Conservation (phyloP, 2,888 invertebrate species). For the Stictocephala bisonia region DNA sequence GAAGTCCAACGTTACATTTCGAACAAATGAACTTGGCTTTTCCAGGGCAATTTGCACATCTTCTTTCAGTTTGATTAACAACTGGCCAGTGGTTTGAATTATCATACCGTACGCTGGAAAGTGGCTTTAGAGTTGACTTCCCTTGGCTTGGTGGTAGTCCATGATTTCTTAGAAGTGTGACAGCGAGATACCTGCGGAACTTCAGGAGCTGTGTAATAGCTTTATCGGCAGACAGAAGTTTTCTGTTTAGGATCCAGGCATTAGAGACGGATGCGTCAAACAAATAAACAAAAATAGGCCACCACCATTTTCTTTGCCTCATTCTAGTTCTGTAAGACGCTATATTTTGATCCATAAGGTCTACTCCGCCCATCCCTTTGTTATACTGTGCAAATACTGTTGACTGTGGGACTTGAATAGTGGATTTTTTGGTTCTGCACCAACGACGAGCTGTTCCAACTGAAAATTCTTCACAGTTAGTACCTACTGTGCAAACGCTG, state of each 20-base stretch:
- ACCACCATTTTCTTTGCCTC: conserved; percentile 15
- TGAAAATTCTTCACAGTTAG: conserved; percentile 20
- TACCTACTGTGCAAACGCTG: conserved; percentile 31
- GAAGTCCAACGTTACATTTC: conserved; percentile 6
- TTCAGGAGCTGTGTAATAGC: conserved; percentile 1
- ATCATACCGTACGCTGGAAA: background rate
- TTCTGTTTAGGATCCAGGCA: background rate
- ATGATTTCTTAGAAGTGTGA: background rate
- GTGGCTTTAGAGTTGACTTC: background rate
- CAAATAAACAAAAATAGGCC: background rate
- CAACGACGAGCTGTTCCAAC: conserved; percentile 5
- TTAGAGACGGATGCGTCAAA: conserved; percentile 11
- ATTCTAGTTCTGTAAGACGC: conserved; percentile 5
- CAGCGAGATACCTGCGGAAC: background rate
- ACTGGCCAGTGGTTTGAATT: background rate
- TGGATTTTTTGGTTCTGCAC: conserved; percentile 19
- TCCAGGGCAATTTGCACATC: background rate
- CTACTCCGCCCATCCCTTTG: conserved; percentile 28
- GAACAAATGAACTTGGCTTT: conserved; percentile 7
- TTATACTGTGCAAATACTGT: conserved; percentile 18
- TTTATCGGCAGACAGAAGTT: background rate
- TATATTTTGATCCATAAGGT: conserved; percentile 12
- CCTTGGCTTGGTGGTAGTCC: conserved; percentile 3
- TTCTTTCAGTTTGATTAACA: background rate
- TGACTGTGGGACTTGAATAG: conserved; percentile 1